phyloP scores from a whole-genome alignment of 2,113 vertebrate genomes.

The Australoheros scitulus region DNA sequence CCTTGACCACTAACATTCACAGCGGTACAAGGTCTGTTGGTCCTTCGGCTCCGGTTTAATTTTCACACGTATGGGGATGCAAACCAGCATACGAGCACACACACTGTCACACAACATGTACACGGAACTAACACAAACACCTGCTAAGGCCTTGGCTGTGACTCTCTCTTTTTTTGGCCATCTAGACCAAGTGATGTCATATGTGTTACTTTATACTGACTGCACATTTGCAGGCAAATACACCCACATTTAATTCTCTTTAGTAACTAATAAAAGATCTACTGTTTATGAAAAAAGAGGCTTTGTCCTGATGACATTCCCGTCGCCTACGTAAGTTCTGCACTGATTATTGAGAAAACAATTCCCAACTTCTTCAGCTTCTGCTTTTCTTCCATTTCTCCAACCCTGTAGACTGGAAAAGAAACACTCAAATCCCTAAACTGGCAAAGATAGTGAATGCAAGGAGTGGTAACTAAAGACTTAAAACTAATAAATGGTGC shows the following conservation, averaged over 20 bases:
- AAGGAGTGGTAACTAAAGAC: background rate
- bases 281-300: constrained; percentile 28
- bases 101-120: constrained; percentile 1
- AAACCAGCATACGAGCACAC: background rate
- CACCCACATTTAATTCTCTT: background rate
- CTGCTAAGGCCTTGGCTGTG: constrained; percentile 49
- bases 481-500: background rate
- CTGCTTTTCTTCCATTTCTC: background rate
- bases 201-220: constrained; percentile 23
- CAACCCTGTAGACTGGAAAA: background rate
- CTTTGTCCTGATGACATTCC: constrained; percentile 61
- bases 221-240: constrained; percentile 5
- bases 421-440: background rate
- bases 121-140: constrained; percentile 50
- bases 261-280: background rate
- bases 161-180: constrained; percentile 1
- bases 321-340: constrained; percentile 41
- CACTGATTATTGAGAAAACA: background rate
- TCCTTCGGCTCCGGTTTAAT: constrained; percentile 2
- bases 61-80: constrained; percentile 30
- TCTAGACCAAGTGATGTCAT: constrained; percentile 51
- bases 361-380: background rate
- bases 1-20: constrained; percentile 55
- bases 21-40: constrained; percentile 24
- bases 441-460: background rate